Percentiles rank a stretch among this genome's conserved stretches.
Evolutionary conservation across 2,888 invertebrate genomes (phyloP).

Genomic region (Drosophila merina): DNA sequence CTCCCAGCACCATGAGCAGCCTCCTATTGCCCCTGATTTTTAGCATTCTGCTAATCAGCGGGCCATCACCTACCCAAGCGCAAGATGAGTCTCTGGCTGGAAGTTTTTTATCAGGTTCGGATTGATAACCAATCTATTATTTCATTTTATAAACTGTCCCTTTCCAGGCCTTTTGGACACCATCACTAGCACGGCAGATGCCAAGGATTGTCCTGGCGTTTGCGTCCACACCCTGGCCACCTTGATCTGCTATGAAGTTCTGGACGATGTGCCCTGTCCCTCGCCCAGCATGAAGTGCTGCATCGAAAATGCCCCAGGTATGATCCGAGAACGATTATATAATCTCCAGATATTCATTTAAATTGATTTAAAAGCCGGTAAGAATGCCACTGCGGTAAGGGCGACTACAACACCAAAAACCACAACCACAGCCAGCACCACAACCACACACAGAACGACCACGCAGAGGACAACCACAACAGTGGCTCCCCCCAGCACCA

Average conservation of each 20-base stretch:
- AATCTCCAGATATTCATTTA: too few relatives aligned
- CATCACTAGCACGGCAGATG: constrained; percentile 92
- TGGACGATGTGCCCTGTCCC: constrained; percentile 92
- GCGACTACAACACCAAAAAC: constrained; percentile 53
- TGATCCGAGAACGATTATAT: constrained; percentile 58
- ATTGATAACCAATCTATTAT: not conserved
- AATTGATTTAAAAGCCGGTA: constrained; percentile 75
- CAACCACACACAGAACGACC: constrained; percentile 49
- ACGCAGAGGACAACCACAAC: constrained; percentile 64
- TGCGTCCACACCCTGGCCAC: constrained; percentile 94
- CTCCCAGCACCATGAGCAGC: constrained; percentile 18
- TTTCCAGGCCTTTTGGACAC: constrained; percentile 91
- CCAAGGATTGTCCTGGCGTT: constrained; percentile 94
- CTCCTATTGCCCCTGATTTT: constrained; percentile 38
- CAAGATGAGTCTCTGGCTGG: constrained; percentile 92
- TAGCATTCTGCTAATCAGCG: constrained; percentile 37
- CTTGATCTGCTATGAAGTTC: constrained; percentile 92
- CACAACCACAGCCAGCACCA: constrained; percentile 25
- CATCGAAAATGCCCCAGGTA: constrained; percentile 89
- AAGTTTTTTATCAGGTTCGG: constrained; percentile 91
- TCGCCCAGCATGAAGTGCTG: constrained; percentile 93
- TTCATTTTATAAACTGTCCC: not conserved
- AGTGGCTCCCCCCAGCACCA: constrained; percentile 73
- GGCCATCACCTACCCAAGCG: constrained; percentile 42
- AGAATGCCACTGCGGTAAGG: constrained; percentile 79